Percentiles rank a stretch among this genome's conserved stretches.
Conservation (phyloP, 2,797 vertebrate genomes). For the Alosa sapidissima region DNA sequence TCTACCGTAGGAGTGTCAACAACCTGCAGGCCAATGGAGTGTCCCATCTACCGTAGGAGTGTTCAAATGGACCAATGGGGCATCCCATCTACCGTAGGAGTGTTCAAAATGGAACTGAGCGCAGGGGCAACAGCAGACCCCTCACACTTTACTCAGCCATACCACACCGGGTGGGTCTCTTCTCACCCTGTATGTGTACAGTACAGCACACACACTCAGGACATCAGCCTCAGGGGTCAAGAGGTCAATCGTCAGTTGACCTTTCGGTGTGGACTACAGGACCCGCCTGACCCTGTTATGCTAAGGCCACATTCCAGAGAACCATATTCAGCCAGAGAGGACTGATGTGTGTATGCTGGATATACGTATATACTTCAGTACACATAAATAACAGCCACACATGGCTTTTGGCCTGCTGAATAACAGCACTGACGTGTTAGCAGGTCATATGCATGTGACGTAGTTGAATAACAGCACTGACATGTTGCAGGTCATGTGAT, state of each 20-base stretch:
- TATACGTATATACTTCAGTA: background rate
- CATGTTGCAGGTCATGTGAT: too few species aligned
- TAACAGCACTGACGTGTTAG: background rate
- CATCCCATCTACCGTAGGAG: too few species aligned
- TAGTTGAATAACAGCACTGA: background rate
- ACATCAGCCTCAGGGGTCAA: background rate
- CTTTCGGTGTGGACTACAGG: background rate
- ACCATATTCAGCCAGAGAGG: background rate
- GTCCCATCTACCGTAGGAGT: too few species aligned
- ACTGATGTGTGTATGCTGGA: background rate
- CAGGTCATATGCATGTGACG: background rate
- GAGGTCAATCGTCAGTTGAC: background rate
- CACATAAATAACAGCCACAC: background rate
- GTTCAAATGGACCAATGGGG: too few species aligned
- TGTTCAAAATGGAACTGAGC: background rate
- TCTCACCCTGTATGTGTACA: too few species aligned
- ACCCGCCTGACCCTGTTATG: background rate
- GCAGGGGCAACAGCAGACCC: background rate
- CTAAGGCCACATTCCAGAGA: background rate
- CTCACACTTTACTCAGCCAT: background rate
- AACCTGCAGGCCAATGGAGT: too few species aligned
- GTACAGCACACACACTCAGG: background rate
- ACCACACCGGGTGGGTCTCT: background rate
- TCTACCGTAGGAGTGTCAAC: too few species aligned
- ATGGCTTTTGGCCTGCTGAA: background rate